Percentiles rank a stretch among this genome's conserved stretches.
Evolutionary conservation across 2,797 vertebrate species (phyloP).

Genomic region (Pseudotriccus pelzelni): DNA sequence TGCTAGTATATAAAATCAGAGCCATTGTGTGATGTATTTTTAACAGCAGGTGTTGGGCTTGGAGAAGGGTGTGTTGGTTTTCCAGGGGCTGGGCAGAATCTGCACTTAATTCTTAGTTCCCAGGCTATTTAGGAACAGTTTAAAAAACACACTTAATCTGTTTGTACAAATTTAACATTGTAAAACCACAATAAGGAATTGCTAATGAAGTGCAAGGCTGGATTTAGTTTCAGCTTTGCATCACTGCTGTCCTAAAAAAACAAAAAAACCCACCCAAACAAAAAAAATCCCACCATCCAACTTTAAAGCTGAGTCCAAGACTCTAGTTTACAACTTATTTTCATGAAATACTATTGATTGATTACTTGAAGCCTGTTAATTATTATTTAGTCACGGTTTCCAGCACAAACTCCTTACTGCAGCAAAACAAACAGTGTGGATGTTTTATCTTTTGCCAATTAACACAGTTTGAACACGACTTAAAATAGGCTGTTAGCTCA

Average conservation of each 20-base stretch:
- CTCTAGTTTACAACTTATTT: constrained; percentile 36
- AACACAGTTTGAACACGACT: constrained; percentile 42
- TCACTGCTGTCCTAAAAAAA: constrained; percentile 31
- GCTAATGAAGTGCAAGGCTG: constrained; percentile 51
- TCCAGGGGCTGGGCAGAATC: constrained; percentile 69
- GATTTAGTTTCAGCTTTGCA: constrained; percentile 55
- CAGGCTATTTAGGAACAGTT: constrained; percentile 75
- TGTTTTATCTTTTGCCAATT: constrained; percentile 56
- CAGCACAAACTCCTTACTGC: constrained; percentile 50
- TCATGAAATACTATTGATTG: constrained; percentile 44
- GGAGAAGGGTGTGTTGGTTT: constrained; percentile 68
- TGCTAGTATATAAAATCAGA: constrained; percentile 76
- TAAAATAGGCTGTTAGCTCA: constrained; percentile 9
- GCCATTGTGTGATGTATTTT: constrained; percentile 77
- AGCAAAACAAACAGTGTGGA: constrained; percentile 57
- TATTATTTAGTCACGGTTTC: constrained; percentile 56
- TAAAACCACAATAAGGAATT: constrained; percentile 70
- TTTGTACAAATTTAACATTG: constrained; percentile 70
- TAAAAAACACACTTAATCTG: constrained; percentile 75
- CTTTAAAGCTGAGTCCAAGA: constrained; percentile 27
- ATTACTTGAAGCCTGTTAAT: constrained; percentile 57
- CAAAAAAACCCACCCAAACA: neutral
- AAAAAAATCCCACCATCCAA: neutral
- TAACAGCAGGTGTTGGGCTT: constrained; percentile 80
- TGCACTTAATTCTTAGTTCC: constrained; percentile 75